Conservation (phyloP, 1,140 invertebrate species). For the Linepithema humile region DNA sequence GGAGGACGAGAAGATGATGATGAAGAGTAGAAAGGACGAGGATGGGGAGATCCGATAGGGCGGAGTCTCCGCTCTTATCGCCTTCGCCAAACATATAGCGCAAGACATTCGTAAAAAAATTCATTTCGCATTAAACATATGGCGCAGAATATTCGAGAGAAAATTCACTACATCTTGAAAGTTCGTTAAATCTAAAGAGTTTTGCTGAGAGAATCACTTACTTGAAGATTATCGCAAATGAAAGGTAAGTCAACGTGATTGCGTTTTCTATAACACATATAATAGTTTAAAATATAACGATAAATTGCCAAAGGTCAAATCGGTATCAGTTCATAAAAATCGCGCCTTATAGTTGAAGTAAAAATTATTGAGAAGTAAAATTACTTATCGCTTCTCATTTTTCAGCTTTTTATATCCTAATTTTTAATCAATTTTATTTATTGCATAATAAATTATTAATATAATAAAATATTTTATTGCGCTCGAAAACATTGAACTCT, state of each 20-base stretch:
- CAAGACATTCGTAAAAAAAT: neutral
- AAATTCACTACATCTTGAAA: too few relatives aligned
- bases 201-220: too few relatives aligned
- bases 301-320: neutral
- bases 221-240: too few relatives aligned
- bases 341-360: neutral
- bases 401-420: too few relatives aligned
- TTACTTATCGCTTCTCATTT: neutral
- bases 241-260: too few relatives aligned
- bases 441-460: too few relatives aligned
- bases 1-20: conserved; percentile 63
- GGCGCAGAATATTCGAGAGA: too few relatives aligned
- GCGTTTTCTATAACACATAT: neutral
- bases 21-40: conserved; percentile 59
- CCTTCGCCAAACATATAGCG: neutral
- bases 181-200: too few relatives aligned
- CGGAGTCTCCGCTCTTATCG: conserved; percentile 56
- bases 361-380: neutral
- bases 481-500: too few relatives aligned
- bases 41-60: conserved; percentile 47
- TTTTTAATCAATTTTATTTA: too few relatives aligned
- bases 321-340: neutral
- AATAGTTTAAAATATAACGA: neutral
- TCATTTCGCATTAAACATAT: neutral
- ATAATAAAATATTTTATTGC: too few relatives aligned